These are phyloP conservation scores for Clamator glandarius DNA, from an alignment of 2,797 vertebrate genomes.

Conservation along the genomic window DNA sequence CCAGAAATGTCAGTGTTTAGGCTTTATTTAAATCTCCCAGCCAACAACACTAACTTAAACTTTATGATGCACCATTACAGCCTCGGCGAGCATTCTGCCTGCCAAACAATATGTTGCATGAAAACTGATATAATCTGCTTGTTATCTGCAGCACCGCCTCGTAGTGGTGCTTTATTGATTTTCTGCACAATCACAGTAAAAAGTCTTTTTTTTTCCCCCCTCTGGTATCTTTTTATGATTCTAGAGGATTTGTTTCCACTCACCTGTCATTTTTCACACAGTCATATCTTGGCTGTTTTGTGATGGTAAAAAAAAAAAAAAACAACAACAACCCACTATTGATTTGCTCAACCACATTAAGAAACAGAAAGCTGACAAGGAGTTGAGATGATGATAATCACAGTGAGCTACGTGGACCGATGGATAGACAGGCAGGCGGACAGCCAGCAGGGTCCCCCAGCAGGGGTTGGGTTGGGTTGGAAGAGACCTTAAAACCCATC, in stretches of 20 bases:
- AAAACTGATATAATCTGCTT: slow-evolving; percentile 68
- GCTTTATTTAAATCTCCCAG: slow-evolving; percentile 59
- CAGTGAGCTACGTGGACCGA: accelerated
- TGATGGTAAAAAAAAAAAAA: not conserved
- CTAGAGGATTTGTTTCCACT: slow-evolving; percentile 54
- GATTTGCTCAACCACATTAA: not conserved
- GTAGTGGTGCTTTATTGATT: slow-evolving; percentile 61
- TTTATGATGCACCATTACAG: slow-evolving; percentile 56
- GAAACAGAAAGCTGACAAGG: not conserved
- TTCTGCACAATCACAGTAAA: slow-evolving; percentile 59
- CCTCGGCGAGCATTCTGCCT: slow-evolving; percentile 18
- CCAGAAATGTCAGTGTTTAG: slow-evolving; percentile 39
- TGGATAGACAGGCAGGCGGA: not conserved
- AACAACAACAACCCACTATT: not conserved
- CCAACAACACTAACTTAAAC: slow-evolving; percentile 53
- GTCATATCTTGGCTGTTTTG: slow-evolving; percentile 8
- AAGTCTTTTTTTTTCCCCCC: not conserved
- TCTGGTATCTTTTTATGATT: slow-evolving; percentile 35
- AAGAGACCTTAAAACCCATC: too few relatives aligned
- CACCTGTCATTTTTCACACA: slow-evolving; percentile 55
- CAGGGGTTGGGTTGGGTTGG: not conserved
- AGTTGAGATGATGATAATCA: not conserved
- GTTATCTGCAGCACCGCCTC: slow-evolving; percentile 63
- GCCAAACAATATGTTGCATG: slow-evolving; percentile 63
- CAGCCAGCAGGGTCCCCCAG: not conserved